phyloP scores from a whole-genome alignment of 1,140 invertebrate genomes.

The Drosophila subpulchrella region DNA sequence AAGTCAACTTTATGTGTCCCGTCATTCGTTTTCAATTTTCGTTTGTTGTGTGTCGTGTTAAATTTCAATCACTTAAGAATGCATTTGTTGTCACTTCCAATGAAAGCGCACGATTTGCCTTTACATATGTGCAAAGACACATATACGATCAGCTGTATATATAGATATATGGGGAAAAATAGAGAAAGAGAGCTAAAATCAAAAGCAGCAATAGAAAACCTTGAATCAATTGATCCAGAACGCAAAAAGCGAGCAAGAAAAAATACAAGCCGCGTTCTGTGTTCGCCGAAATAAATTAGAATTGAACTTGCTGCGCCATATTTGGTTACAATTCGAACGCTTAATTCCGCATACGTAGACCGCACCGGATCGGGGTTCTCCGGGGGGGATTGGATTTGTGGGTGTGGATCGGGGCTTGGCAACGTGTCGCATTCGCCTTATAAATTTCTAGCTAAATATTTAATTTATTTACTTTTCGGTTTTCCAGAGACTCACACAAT shows the following conservation, averaged over 20 bases:
- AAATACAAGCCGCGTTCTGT: constrained; percentile 23
- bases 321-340: constrained; percentile 79
- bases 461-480: constrained; percentile 73
- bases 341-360: constrained; percentile 78
- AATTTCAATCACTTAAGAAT: constrained; percentile 80
- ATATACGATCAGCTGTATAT: constrained; percentile 20
- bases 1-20: constrained; percentile 39
- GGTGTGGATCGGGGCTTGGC: constrained; percentile 68
- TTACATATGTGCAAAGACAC: constrained; percentile 15
- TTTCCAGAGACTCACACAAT: constrained; percentile 51
- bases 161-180: constrained; percentile 2
- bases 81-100: constrained; percentile 72
- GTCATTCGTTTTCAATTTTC: constrained; percentile 61
- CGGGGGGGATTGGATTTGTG: constrained; percentile 28
- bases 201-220: constrained; percentile 72
- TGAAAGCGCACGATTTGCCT: constrained; percentile 70
- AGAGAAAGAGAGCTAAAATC: constrained; percentile 52
- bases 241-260: constrained; percentile 60
- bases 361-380: constrained; percentile 1
- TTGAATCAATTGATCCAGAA: constrained; percentile 83
- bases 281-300: constrained; percentile 75
- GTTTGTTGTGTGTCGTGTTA: constrained; percentile 58
- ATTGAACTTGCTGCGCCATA: constrained; percentile 83
- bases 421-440: constrained; percentile 71
- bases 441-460: constrained; percentile 78